Percentiles rank a stretch among this genome's conserved stretches.
These are phyloP conservation scores for Cheilosia pagana DNA, from an alignment of 2,888 invertebrate species.

Conservation along the genomic window DNA sequence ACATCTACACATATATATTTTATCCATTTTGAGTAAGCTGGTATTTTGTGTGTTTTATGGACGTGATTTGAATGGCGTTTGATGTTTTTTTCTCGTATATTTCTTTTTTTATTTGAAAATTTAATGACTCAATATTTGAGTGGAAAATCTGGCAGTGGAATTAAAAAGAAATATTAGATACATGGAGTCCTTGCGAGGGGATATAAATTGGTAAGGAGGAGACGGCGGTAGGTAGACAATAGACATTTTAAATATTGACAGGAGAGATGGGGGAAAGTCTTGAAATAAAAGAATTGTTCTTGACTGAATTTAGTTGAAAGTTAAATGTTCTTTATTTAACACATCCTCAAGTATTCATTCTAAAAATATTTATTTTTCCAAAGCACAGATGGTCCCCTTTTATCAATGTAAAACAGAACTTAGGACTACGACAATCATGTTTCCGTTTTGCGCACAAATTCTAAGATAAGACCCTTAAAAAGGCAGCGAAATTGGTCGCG, in stretches of 20 bases:
- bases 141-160: constrained; percentile 25
- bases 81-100: constrained; percentile 18
- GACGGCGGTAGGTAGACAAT: not conserved
- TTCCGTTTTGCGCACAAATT: too few species aligned
- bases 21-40: constrained; percentile 26
- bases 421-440: too few species aligned
- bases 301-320: too few species aligned
- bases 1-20: constrained; percentile 1
- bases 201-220: not conserved
- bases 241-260: not conserved
- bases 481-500: too few species aligned
- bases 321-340: too few species aligned
- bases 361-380: too few species aligned
- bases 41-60: constrained; percentile 57
- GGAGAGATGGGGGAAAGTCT: too few species aligned
- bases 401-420: too few species aligned
- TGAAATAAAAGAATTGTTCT: too few species aligned
- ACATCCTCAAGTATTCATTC: too few species aligned
- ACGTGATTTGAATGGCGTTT: constrained; percentile 58
- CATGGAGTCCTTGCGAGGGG: not conserved
- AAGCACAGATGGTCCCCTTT: too few species aligned
- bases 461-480: too few species aligned
- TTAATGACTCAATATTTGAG: constrained; percentile 54
- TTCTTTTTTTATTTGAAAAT: constrained; percentile 51
- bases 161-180: not conserved